phyloP scores from a whole-genome alignment of 2,113 vertebrate species.

The Tilapia sparmanii region DNA sequence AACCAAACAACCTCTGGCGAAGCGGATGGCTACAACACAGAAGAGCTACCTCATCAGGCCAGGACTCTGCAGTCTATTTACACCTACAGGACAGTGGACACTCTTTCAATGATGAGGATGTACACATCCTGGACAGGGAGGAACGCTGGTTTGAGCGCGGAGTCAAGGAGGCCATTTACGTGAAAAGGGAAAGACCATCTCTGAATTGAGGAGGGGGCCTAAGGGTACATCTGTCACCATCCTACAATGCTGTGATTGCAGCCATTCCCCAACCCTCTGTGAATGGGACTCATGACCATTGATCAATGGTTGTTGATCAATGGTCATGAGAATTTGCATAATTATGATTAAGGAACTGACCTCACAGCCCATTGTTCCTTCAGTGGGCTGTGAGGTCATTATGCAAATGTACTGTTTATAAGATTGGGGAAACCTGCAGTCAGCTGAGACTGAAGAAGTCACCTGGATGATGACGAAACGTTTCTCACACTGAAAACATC shows the following conservation, averaged over 20 bases:
- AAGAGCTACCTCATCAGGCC: fast-evolving
- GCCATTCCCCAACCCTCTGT: background rate
- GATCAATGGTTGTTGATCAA: fast-evolving
- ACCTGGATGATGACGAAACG: background rate
- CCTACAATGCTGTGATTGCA: background rate
- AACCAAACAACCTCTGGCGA: background rate
- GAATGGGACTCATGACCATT: background rate
- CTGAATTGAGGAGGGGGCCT: fast-evolving
- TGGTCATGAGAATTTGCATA: background rate
- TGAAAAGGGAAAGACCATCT: background rate
- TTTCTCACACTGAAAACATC: background rate
- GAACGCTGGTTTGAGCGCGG: background rate
- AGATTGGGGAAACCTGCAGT: background rate
- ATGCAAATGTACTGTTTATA: fast-evolving
- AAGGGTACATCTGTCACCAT: fast-evolving
- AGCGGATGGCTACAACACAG: background rate
- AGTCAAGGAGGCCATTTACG: background rate
- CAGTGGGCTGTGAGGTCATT: background rate
- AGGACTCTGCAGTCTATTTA: fast-evolving
- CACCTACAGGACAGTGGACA: background rate
- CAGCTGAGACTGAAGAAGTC: background rate
- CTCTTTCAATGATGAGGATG: background rate
- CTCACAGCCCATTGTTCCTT: background rate
- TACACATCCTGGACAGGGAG: background rate
- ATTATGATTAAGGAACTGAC: fast-evolving